Base-by-base conservation (phyloP, 1,140 invertebrate genomes). In the Aphelenchoides besseyi region DNA sequence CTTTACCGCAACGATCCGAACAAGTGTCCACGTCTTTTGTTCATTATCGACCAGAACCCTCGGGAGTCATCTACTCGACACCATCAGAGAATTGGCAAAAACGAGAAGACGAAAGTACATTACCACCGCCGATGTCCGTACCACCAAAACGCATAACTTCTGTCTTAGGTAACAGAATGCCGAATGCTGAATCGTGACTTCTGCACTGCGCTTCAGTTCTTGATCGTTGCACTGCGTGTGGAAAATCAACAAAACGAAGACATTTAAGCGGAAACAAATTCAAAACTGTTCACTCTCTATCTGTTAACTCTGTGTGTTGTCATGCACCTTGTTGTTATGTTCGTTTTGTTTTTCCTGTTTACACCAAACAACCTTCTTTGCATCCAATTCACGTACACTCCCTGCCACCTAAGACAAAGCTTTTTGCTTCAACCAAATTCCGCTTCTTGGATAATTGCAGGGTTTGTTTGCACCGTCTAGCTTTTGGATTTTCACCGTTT, bases 401-500 rank as follows among this genome's bases (percentile, higher is more conserved):
- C 18, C 55, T 28, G 12, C 18, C 5, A 59, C 18, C 23, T 33
- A 59, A 28, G 12, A 28, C 12, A 59, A 28, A 5, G 55, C 5
- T 59, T 18, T 59, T n/a, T n/a, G 37, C 5, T 8, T n/a, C 37
- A 41, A 41, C 5, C 5, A 8, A 8, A 5, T 59, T 23, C 5
- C 55, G 55, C 55, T 18, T 59, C 23, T 59, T 5, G 55, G 12
- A 59, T 5, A 41, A 41, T 33, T 59, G 26, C 55, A 59, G 55
- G 55, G 5, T 59, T 29, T 33, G 55, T 59, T 28, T 59, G 55
- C 55, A 59, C 55, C 55, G 55, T 59, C 5, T 59, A 59, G 55
- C 23, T 33, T 59, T 59, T 5, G 26, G 55, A 28, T 8, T 5
- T 23, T 59, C 18, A 8, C 5, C 55, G 55, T 23, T 5, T 18